Evolutionary conservation across 2,113 vertebrate genomes (phyloP).

Genomic region (Sciurus niger): DNA sequence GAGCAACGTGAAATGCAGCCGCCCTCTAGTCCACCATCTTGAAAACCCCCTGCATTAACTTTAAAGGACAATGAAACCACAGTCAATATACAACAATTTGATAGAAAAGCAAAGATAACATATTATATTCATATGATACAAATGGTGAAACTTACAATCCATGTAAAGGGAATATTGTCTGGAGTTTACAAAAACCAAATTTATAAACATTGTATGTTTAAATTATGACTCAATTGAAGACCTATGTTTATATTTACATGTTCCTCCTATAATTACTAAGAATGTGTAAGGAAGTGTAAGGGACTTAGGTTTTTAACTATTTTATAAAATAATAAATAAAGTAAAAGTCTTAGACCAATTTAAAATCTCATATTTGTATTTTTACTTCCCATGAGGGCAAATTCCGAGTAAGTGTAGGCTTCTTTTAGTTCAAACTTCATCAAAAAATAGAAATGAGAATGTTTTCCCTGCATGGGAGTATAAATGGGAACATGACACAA

Average conservation of each 20-base stretch:
- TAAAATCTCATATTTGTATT: not conserved
- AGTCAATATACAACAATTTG: not conserved
- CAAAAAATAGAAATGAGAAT: constrained; percentile 36
- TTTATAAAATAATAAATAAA: constrained; percentile 56
- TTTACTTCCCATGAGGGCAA: not conserved
- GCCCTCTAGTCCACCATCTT: too few relatives aligned
- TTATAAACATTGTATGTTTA: not conserved
- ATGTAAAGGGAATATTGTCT: not conserved
- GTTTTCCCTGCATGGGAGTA: constrained; percentile 21
- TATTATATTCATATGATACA: not conserved
- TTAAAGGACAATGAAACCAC: constrained; percentile 6
- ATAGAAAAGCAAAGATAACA: not conserved
- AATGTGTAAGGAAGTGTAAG: not conserved
- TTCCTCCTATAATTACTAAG: not conserved
- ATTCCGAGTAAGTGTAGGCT: not conserved
- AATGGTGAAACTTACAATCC: not conserved
- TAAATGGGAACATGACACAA: not conserved
- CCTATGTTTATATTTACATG: not conserved
- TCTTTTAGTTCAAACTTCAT: constrained; percentile 42
- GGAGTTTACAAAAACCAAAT: not conserved
- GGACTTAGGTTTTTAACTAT: not conserved
- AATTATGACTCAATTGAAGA: constrained; percentile 12
- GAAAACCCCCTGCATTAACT: too few relatives aligned
- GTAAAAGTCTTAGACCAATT: not conserved
- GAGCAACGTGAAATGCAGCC: too few relatives aligned